Percentiles rank a stretch among this genome's conserved stretches.
phyloP scores from a whole-genome alignment of 64 coral and sea anemone genomes.

The Porites lutea region DNA sequence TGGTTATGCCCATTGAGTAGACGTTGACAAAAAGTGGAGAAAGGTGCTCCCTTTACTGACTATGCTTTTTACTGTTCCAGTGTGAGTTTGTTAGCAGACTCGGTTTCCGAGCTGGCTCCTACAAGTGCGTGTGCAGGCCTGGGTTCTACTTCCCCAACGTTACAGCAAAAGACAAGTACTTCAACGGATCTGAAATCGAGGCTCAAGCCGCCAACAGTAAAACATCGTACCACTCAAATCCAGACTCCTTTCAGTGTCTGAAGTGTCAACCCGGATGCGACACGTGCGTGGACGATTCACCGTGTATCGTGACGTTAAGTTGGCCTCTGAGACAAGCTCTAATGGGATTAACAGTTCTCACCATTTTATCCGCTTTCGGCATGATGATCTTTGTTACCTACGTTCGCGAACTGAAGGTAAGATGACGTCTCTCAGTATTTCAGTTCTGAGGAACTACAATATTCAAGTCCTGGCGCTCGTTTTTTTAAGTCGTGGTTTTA shows the following conservation, averaged over 20 bases:
- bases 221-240: conserved; percentile 63
- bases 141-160: conserved; percentile 81
- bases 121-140: conserved; percentile 89
- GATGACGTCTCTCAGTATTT: not conserved
- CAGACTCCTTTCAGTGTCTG: conserved; percentile 76
- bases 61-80: conserved; percentile 28
- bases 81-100: conserved; percentile 67
- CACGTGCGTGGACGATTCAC: conserved; percentile 78
- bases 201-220: conserved; percentile 26
- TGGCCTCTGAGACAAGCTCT: conserved; percentile 84
- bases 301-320: conserved; percentile 84
- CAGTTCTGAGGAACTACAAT: not conserved
- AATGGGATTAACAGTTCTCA: conserved; percentile 60
- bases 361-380: conserved; percentile 56
- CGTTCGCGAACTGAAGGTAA: conserved; percentile 86
- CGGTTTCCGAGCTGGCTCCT: conserved; percentile 89
- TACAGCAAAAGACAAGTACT: conserved; percentile 57
- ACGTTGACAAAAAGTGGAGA: no score
- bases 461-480: no score
- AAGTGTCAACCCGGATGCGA: conserved; percentile 74
- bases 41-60: not conserved
- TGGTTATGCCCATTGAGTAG: no score
- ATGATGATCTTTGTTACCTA: conserved; percentile 62
- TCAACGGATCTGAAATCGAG: conserved; percentile 86
- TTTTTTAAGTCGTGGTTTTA: not conserved